Conservation (phyloP, 2,797 vertebrate species). For the Columba guinea region DNA sequence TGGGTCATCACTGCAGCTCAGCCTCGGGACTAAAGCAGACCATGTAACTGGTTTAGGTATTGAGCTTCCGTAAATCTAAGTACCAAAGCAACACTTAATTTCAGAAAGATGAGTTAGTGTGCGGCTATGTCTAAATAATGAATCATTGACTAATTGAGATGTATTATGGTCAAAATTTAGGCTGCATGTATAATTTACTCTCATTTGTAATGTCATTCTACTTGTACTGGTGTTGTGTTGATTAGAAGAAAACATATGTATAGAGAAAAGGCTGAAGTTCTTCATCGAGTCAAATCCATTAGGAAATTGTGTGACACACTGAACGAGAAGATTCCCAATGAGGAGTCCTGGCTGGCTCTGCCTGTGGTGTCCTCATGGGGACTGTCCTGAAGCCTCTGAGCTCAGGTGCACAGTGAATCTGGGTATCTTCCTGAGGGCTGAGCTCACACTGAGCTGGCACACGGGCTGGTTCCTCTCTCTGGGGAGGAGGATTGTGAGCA, state of each 20-base stretch:
- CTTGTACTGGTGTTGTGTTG: background rate
- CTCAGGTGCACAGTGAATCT: background rate
- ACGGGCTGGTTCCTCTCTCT: accelerated
- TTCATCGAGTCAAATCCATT: background rate
- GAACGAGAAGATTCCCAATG: background rate
- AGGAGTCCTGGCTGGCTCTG: background rate
- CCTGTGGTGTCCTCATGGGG: background rate
- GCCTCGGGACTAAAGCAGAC: background rate
- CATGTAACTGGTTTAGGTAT: background rate
- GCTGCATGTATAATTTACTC: background rate
- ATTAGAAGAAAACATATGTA: background rate
- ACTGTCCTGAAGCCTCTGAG: background rate
- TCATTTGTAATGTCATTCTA: background rate
- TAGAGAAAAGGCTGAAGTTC: background rate
- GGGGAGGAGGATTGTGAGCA: background rate
- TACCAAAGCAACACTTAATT: background rate
- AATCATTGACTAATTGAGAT: background rate
- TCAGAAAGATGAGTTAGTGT: background rate
- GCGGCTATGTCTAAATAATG: background rate
- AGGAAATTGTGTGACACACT: background rate
- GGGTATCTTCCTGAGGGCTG: background rate
- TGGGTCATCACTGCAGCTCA: background rate
- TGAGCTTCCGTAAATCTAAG: background rate
- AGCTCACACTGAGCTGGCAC: background rate
- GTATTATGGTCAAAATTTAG: background rate